phyloP scores from a whole-genome alignment of 2,113 vertebrate species.

The Myrmecophaga tridactyla region DNA sequence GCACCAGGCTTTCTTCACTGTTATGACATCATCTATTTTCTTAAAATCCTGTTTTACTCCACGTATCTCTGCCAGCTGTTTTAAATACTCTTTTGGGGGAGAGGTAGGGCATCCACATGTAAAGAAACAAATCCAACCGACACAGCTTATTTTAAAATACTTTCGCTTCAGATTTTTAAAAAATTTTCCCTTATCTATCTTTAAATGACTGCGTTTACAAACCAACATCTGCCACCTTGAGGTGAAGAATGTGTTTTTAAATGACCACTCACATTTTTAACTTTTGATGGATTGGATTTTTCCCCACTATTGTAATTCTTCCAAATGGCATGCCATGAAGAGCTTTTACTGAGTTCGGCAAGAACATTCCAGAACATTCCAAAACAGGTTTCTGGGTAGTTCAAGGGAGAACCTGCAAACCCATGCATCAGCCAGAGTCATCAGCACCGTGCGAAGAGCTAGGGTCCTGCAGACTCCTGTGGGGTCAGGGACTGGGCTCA shows the following conservation, averaged over 20 bases:
- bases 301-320: neutral
- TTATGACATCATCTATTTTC: neutral
- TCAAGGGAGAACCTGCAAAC: neutral
- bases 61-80: neutral
- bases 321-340: neutral
- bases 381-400: neutral
- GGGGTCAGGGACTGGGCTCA: neutral
- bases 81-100: neutral
- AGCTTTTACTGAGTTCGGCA: neutral
- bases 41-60: neutral
- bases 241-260: neutral
- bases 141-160: conserved; percentile 12
- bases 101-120: neutral
- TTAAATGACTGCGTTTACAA: conserved; percentile 40
- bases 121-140: neutral
- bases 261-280: conserved; percentile 21
- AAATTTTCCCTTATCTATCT: neutral
- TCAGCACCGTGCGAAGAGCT: neutral
- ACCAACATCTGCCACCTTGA: neutral
- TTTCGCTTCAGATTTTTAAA: neutral
- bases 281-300: neutral
- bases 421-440: neutral
- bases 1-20: neutral
- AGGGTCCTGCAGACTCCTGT: neutral
- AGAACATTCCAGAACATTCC: neutral